Conservation (phyloP, 2,113 vertebrate species). For the Phalacrocorax carbo region DNA sequence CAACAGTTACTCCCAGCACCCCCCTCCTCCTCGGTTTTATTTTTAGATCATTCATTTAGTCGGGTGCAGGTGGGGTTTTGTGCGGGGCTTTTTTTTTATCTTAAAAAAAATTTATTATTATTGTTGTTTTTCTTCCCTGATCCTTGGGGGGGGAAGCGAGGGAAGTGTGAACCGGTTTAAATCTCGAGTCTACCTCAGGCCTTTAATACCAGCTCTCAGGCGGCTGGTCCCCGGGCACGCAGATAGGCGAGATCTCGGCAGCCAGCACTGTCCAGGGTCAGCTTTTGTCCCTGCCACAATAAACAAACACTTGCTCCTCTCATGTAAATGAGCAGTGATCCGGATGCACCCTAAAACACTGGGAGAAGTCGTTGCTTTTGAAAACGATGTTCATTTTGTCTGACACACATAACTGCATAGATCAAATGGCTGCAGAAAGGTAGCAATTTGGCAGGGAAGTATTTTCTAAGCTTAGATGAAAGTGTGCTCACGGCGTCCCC, state of each 20-base stretch:
- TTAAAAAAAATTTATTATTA: neutral
- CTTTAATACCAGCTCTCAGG: neutral
- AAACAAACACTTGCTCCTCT: constrained; percentile 56
- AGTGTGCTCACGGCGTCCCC: constrained; percentile 19
- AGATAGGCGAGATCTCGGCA: neutral
- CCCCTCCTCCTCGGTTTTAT: neutral
- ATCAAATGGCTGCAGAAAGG: constrained; percentile 55
- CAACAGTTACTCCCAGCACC: constrained; percentile 27
- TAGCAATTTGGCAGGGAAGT: neutral
- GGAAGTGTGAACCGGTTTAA: neutral
- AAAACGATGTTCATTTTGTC: constrained; percentile 53
- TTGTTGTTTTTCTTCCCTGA: neutral
- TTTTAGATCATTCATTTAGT: neutral
- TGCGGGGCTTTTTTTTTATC: neutral
- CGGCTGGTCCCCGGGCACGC: neutral
- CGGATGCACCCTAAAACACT: constrained; percentile 36
- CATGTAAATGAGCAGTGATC: constrained; percentile 37
- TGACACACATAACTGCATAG: constrained; percentile 27
- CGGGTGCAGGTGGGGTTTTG: neutral
- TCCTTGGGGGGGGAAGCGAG: accelerated
- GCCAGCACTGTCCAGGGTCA: neutral
- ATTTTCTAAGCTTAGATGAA: constrained; percentile 27
- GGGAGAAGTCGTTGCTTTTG: constrained; percentile 44
- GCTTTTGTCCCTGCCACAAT: constrained; percentile 35
- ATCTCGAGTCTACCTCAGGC: neutral